These are phyloP conservation scores for Xiphias gladius DNA, from an alignment of 2,113 vertebrate genomes.

Conservation along the genomic window DNA sequence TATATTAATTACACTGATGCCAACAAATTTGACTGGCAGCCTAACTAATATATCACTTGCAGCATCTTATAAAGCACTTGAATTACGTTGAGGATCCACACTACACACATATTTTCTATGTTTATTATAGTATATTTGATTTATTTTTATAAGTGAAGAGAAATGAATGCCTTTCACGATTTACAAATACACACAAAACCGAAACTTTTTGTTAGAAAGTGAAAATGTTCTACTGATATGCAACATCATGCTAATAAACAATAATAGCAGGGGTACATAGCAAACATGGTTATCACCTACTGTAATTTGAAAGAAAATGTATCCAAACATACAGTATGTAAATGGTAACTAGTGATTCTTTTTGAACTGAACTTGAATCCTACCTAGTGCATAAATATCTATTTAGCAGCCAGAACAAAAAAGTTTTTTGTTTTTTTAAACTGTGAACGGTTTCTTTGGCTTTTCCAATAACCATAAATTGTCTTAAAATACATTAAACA, in stretches of 20 bases:
- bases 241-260: slow-evolving; percentile 21
- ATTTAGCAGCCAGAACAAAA: background rate
- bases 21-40: background rate
- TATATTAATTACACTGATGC: background rate
- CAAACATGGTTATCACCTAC: background rate
- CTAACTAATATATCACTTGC: background rate
- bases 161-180: background rate
- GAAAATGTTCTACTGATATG: slow-evolving; percentile 62
- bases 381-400: background rate
- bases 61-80: background rate
- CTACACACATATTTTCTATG: background rate
- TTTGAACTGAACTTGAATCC: background rate
- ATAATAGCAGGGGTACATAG: slow-evolving; percentile 41
- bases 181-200: background rate
- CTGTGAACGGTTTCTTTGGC: background rate
- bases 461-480: background rate
- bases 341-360: background rate
- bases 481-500: background rate
- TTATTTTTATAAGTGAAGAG: background rate
- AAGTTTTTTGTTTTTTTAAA: background rate
- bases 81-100: background rate
- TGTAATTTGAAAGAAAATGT: background rate
- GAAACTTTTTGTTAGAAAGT: slow-evolving; percentile 26
- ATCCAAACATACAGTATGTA: background rate
- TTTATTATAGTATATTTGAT: background rate